Evolutionary conservation across 1,140 invertebrate genomes (phyloP).

Genomic region (Tribolium madens): DNA sequence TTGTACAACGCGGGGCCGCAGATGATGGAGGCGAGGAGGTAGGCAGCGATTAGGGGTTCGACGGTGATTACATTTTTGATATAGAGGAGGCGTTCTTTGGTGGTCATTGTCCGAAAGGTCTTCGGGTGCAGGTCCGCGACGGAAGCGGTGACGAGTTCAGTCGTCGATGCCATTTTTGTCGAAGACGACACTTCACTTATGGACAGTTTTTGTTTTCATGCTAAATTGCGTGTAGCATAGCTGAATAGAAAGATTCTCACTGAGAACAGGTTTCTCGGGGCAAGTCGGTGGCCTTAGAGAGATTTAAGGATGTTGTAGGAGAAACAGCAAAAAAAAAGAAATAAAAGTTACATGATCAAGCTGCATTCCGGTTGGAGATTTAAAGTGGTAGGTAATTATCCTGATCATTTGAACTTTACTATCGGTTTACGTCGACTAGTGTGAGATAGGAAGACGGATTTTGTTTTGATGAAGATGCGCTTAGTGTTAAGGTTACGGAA

Average conservation of each 20-base stretch:
- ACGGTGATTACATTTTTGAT: conserved; percentile 61
- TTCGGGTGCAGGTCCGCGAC: conserved; percentile 50
- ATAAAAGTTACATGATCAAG: background rate
- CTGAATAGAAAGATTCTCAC: background rate
- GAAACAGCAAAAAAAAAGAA: conserved; percentile 8
- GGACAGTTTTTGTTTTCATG: background rate
- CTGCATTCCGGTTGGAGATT: background rate
- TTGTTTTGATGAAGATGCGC: background rate
- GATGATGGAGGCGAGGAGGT: conserved; percentile 56
- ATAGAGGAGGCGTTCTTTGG: conserved; percentile 54
- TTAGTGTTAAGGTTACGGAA: background rate
- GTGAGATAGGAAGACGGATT: too few relatives aligned
- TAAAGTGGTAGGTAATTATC: background rate
- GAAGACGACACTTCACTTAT: background rate
- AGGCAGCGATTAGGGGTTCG: conserved; percentile 61
- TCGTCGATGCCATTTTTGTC: conserved; percentile 57
- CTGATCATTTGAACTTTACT: background rate
- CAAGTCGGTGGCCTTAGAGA: background rate
- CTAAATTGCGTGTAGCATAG: background rate
- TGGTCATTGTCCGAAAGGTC: conserved; percentile 53
- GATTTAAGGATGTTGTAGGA: conserved; percentile 9
- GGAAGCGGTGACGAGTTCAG: conserved; percentile 60
- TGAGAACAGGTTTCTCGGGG: background rate
- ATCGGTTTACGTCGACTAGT: background rate
- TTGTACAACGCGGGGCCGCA: conserved; percentile 56